Evolutionary conservation across 30 jellyfish, hydroid and myxozoan species (phyloP), one percentile per base, ranked within the genome.

Genomic region (Clytia hemisphaerica): DNA sequence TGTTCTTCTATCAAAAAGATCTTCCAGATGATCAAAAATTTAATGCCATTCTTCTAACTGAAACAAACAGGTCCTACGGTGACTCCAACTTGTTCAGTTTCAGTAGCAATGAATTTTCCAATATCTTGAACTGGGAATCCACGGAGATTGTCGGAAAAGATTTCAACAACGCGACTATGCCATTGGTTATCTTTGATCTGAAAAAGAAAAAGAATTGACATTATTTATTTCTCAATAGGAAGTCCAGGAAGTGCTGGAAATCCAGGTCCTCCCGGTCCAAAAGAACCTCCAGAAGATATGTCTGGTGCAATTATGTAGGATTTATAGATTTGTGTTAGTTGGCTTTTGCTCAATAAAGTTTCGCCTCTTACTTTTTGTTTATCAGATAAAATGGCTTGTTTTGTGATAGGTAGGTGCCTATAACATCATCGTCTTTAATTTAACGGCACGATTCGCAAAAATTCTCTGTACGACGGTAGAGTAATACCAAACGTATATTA

Each of bases 51-150:
- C 49, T 19, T 66, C 79, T 87, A 87, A 33, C 94, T 68, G 62
- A 87, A 87, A 46, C 97, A 87, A 42, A 79, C 70, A 9, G 97
- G 97, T 57, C 97, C 97, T 32, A 87, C 55, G 34, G 73, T 83
- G 35, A 78, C 45, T 47, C 97, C 97, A 76, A 87, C 79, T 69
- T 79, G 60, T 80, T 87, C 97, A 29, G 81, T 64, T 64, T 64
- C 67, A 45, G 71, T 93, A 30, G 93, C 97, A 37, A 87, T 75
- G 83, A 79, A 94, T 35, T 64, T 74, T 10, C 88, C 97, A 26
- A 87, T 71, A 67, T 87, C 97, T 33, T 79, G 82, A 32, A 87
- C 53, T 40, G 97, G 97, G 55, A 87, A 61, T 28, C 57, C 59
- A 9, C 80, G 85, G 58, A 78, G 34, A 18, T 66, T 79, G 45